Evolutionary conservation across 2,888 invertebrate genomes (phyloP).

Genomic region (Ypsolopha sequella): DNA sequence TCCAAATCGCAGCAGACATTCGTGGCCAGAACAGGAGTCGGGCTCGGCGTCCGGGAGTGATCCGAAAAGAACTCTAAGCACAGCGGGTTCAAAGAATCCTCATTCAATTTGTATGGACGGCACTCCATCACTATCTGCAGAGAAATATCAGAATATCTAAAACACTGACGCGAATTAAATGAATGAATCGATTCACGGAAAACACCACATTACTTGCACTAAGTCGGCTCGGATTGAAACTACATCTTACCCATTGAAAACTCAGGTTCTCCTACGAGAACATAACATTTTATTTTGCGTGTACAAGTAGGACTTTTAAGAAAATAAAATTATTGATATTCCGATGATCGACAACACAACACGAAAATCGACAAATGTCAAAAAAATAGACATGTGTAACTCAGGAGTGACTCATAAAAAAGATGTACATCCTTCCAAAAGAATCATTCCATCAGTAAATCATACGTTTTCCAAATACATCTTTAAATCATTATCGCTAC

Average conservation of each 20-base stretch:
- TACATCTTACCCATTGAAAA: conserved; percentile 56
- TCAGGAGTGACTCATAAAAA: too few relatives aligned
- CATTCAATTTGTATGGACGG: conserved; percentile 53
- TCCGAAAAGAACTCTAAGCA: conserved; percentile 45
- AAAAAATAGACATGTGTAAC: not conserved
- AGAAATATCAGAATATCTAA: conserved; percentile 25
- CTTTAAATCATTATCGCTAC: too few relatives aligned
- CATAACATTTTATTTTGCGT: conserved; percentile 35
- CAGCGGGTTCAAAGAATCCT: conserved; percentile 47
- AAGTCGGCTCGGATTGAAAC: conserved; percentile 1
- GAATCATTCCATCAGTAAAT: too few relatives aligned
- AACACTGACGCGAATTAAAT: conserved; percentile 6
- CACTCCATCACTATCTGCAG: conserved; percentile 66
- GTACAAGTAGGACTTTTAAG: not conserved
- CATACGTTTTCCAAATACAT: too few relatives aligned
- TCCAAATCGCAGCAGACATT: conserved; percentile 58
- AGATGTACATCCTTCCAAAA: too few relatives aligned
- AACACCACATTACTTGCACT: conserved; percentile 12
- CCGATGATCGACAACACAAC: conserved; percentile 16
- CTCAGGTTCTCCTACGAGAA: conserved; percentile 64
- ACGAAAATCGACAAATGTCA: conserved; percentile 15
- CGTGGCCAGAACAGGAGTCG: conserved; percentile 47
- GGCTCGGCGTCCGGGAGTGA: conserved; percentile 46
- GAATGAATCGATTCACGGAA: conserved; percentile 11
- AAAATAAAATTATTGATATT: conserved; percentile 15